Evolutionary conservation across 2,888 invertebrate species (phyloP).

Genomic region (Tipula vernalis): DNA sequence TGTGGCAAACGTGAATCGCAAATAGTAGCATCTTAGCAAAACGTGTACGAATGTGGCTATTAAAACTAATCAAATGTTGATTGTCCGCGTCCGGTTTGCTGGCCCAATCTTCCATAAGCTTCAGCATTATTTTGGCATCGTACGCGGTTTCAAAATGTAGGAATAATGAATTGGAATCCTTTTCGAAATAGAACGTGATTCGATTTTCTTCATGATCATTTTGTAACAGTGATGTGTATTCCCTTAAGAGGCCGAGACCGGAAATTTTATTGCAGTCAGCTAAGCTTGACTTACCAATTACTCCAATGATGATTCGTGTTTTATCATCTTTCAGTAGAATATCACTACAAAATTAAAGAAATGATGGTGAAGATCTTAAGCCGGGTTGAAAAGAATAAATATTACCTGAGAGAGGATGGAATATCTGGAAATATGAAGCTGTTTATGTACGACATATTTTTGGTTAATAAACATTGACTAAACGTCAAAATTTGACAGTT

Average conservation of each 20-base stretch:
- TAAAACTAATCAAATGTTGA: slow-evolving; percentile 26
- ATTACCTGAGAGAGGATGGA: slow-evolving; percentile 17
- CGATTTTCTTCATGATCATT: slow-evolving; percentile 31
- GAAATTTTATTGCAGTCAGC: slow-evolving; percentile 32
- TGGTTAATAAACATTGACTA: not conserved
- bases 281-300: slow-evolving; percentile 31
- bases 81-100: slow-evolving; percentile 33
- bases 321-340: slow-evolving; percentile 23
- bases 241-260: slow-evolving; percentile 25
- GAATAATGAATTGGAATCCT: slow-evolving; percentile 38
- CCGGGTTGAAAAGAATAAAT: not conserved
- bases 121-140: slow-evolving; percentile 26
- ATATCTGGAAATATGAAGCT: slow-evolving; percentile 18
- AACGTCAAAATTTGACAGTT: not conserved
- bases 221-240: slow-evolving; percentile 21
- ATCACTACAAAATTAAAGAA: slow-evolving; percentile 20
- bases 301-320: slow-evolving; percentile 29
- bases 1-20: slow-evolving; percentile 68
- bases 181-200: slow-evolving; percentile 47
- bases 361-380: not conserved
- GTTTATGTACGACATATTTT: slow-evolving; percentile 16
- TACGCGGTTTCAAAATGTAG: slow-evolving; percentile 39
- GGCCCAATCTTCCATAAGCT: slow-evolving; percentile 22
- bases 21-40: slow-evolving; percentile 58
- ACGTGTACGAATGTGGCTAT: slow-evolving; percentile 27